Evolutionary conservation across 2,113 vertebrate species (phyloP).

Genomic region (Oostethus manadensis): DNA sequence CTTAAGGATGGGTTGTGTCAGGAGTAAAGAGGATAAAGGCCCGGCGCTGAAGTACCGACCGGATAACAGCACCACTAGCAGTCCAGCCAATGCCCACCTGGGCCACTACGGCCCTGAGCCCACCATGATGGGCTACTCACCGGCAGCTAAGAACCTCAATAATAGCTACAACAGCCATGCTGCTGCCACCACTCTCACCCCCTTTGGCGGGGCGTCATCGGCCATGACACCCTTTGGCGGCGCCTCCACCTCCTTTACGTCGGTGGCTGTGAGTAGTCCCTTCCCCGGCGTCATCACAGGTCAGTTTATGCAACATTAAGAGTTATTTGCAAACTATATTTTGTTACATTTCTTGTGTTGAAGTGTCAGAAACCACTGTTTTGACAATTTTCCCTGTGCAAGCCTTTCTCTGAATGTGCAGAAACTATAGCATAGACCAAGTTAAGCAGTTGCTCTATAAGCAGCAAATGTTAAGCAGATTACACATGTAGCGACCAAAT

Average conservation of each 20-base stretch:
- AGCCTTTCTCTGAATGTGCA: neutral
- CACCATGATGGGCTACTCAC: conserved; percentile 76
- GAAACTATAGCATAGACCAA: conserved; percentile 17
- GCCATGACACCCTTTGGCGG: conserved; percentile 77
- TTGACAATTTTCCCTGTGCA: neutral
- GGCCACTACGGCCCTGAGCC: conserved; percentile 88
- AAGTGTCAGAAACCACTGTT: neutral
- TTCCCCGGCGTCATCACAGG: conserved; percentile 68
- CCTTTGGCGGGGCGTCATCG: conserved; percentile 76
- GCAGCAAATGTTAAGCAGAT: conserved; percentile 47
- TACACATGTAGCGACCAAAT: conserved; percentile 11
- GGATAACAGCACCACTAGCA: conserved; percentile 77
- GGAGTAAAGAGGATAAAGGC: conserved; percentile 96
- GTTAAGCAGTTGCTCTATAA: conserved; percentile 31
- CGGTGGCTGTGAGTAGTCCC: conserved; percentile 64
- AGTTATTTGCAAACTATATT: neutral
- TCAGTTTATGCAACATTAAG: conserved; percentile 30
- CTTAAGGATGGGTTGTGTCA: conserved; percentile 93
- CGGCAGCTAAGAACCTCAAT: conserved; percentile 61
- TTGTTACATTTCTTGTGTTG: neutral
- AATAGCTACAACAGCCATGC: conserved; percentile 67
- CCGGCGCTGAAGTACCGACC: conserved; percentile 84
- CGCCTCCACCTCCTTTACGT: conserved; percentile 65
- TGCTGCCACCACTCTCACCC: conserved; percentile 63
- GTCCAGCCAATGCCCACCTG: conserved; percentile 69